Conservation (phyloP, 2,888 invertebrate genomes). For the Nycteola revayana region DNA sequence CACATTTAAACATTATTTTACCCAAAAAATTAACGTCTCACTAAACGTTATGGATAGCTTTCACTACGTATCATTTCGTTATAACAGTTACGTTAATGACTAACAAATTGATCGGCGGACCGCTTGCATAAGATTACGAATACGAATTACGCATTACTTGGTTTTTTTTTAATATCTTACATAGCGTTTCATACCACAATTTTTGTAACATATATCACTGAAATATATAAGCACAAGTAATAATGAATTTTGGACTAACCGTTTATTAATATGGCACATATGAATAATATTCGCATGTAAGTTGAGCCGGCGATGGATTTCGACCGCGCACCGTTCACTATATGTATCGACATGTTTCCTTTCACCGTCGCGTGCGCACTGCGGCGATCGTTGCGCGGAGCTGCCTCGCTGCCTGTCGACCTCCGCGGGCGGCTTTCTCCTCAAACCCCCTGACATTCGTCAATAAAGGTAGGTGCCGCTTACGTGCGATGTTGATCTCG, state of each 20-base stretch:
- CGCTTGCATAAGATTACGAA: constrained; percentile 69
- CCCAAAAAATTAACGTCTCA: constrained; percentile 18
- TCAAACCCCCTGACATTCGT: constrained; percentile 53
- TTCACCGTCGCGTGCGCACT: constrained; percentile 77
- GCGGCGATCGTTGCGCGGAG: constrained; percentile 33
- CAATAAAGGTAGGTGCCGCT: constrained; percentile 38
- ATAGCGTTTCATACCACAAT: constrained; percentile 11
- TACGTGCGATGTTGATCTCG: constrained; percentile 25
- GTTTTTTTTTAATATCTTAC: constrained; percentile 32
- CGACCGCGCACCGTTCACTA: constrained; percentile 48
- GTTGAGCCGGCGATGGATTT: constrained; percentile 51
- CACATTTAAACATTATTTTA: constrained; percentile 24
- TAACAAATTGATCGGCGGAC: constrained; percentile 50
- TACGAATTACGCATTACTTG: constrained; percentile 39
- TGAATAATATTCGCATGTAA: constrained; percentile 61
- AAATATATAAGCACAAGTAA: constrained; percentile 3
- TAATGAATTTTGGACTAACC: constrained; percentile 55
- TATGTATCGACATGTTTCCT: constrained; percentile 65
- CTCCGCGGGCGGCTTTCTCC: constrained; percentile 71
- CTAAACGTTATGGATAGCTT: constrained; percentile 52
- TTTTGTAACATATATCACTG: constrained; percentile 13
- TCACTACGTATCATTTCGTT: constrained; percentile 57
- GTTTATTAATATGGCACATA: constrained; percentile 67
- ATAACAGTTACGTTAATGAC: constrained; percentile 64
- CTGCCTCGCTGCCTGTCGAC: constrained; percentile 54